Evolutionary conservation across 2,888 invertebrate genomes (phyloP).

Genomic region (Drosophila subquinaria): DNA sequence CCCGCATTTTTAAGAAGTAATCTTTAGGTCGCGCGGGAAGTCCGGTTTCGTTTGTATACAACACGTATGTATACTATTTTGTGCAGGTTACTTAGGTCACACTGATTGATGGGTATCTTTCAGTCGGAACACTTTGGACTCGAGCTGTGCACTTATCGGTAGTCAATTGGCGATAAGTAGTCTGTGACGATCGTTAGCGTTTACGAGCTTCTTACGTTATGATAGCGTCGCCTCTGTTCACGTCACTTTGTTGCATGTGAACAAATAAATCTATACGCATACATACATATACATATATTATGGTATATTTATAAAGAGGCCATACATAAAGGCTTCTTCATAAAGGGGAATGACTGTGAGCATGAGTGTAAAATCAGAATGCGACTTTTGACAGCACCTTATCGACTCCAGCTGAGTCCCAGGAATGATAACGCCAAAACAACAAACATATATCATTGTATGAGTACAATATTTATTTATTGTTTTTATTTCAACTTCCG

Average conservation of each 20-base stretch:
- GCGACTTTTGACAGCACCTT: slow-evolving; percentile 23
- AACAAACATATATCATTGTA: slow-evolving; percentile 21
- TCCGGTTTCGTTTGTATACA: not conserved
- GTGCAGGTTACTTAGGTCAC: slow-evolving; percentile 3
- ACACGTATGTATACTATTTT: not conserved
- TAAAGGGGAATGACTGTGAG: slow-evolving; percentile 67
- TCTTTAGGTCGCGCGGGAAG: slow-evolving; percentile 3
- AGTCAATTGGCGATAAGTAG: slow-evolving; percentile 11
- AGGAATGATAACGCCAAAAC: slow-evolving; percentile 30
- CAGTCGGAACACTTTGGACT: slow-evolving; percentile 11
- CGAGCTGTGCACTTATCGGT: not conserved
- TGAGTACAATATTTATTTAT: slow-evolving; percentile 13
- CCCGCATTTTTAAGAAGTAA: not conserved
- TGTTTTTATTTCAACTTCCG: slow-evolving; percentile 1
- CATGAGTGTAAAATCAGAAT: slow-evolving; percentile 23
- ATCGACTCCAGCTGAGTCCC: slow-evolving; percentile 29
- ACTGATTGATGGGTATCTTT: slow-evolving; percentile 13
- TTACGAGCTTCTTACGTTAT: slow-evolving; percentile 19
- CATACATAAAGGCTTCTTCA: slow-evolving; percentile 49
- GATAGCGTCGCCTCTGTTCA: slow-evolving; percentile 16
- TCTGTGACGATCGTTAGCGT: slow-evolving; percentile 8
- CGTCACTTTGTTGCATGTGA: slow-evolving; percentile 48
- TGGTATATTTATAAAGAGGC: slow-evolving; percentile 17
- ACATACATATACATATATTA: not conserved
- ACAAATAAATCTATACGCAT: slow-evolving; percentile 35